phyloP scores from a whole-genome alignment of 1,140 invertebrate species.

The Eumaeus atala region DNA sequence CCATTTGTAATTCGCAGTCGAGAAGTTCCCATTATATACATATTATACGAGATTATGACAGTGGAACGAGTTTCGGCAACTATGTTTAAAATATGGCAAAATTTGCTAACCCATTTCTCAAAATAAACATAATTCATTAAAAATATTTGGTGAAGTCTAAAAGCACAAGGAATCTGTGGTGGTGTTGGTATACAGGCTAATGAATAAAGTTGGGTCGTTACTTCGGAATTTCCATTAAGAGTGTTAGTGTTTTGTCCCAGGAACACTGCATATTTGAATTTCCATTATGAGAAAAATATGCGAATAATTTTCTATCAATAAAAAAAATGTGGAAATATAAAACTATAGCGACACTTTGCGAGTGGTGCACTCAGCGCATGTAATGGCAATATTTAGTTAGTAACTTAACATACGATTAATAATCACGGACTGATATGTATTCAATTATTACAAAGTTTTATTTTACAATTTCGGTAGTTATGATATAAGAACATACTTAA shows the following conservation, averaged over 20 bases:
- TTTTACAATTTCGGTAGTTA: no score
- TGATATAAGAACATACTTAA: no score
- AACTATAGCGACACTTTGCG: not conserved
- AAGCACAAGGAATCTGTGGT: conserved; percentile 49
- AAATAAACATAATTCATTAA: conserved; percentile 59
- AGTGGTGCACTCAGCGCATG: not conserved
- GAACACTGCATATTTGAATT: conserved; percentile 40
- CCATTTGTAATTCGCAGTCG: not conserved
- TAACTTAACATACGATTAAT: no score
- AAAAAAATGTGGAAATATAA: not conserved
- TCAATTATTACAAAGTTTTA: no score
- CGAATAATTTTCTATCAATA: not conserved
- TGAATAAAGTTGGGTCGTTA: conserved; percentile 69
- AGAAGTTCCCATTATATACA: conserved; percentile 30
- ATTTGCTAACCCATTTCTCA: conserved; percentile 40
- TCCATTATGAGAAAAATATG: conserved; percentile 12
- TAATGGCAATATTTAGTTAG: not conserved
- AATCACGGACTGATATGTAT: no score
- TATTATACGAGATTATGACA: conserved; percentile 32
- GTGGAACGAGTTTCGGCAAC: conserved; percentile 31
- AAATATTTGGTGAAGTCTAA: conserved; percentile 58
- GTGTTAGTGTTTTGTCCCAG: conserved; percentile 53
- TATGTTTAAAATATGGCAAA: conserved; percentile 42
- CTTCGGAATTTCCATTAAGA: conserved; percentile 61
- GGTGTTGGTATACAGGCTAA: conserved; percentile 63